Evolutionary conservation across 1,140 invertebrate genomes (phyloP).

Genomic region (Caenorhabditis latens): DNA sequence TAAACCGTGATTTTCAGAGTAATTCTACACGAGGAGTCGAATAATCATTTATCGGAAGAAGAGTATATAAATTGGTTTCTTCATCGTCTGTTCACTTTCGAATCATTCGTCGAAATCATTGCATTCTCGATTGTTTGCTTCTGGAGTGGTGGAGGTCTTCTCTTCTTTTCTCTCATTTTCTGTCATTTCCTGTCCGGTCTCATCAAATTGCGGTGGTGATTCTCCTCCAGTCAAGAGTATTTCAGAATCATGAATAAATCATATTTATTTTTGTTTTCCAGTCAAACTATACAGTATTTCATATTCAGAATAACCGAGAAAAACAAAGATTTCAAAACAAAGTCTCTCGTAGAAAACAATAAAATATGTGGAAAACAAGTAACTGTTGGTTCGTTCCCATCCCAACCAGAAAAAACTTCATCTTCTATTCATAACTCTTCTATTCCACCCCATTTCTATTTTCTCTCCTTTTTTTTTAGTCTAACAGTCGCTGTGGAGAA

Average conservation of each 20-base stretch:
- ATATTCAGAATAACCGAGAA: neutral
- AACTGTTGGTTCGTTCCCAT: neutral
- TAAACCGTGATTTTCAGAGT: neutral
- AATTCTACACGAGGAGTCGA: neutral
- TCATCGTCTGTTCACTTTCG: neutral
- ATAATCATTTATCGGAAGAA: neutral
- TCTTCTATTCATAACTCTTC: conserved; percentile 5
- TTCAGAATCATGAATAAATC: conserved; percentile 3
- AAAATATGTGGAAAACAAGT: neutral
- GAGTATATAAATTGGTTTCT: conserved; percentile 22
- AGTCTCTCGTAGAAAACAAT: too few species aligned
- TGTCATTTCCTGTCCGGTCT: neutral
- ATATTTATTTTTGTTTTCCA: neutral
- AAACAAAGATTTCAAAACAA: neutral
- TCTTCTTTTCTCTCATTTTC: neutral
- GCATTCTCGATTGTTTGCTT: conserved; percentile 14
- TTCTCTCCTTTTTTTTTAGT: neutral
- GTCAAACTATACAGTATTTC: neutral
- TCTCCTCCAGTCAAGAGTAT: neutral
- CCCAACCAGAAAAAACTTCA: neutral
- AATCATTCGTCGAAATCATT: conserved; percentile 12
- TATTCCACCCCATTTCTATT: neutral
- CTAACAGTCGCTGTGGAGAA: conserved; percentile 8
- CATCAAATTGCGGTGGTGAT: neutral
- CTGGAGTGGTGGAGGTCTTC: neutral